Evolutionary conservation across 2,113 vertebrate species (phyloP).

Genomic region (Bucco capensis): DNA sequence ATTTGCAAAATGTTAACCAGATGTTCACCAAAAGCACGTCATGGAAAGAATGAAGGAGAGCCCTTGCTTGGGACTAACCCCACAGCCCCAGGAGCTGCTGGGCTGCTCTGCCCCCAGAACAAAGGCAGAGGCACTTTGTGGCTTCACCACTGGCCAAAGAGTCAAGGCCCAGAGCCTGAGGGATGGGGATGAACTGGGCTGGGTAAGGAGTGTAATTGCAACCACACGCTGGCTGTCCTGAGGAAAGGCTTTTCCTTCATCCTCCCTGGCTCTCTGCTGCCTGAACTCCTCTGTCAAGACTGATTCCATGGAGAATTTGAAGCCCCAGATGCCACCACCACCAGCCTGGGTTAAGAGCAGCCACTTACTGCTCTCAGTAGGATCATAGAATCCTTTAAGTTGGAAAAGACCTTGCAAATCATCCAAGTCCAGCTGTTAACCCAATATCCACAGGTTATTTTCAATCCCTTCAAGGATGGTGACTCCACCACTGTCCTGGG

Average conservation of each 20-base stretch:
- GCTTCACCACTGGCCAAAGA: background rate
- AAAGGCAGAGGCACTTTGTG: background rate
- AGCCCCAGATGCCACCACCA: background rate
- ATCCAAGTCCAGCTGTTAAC: no score
- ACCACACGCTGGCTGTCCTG: background rate
- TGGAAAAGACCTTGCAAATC: no score
- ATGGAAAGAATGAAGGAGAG: background rate
- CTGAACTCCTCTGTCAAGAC: accelerated
- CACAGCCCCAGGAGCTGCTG: background rate
- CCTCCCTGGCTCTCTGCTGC: background rate
- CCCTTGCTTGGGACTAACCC: background rate
- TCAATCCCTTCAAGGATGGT: no score
- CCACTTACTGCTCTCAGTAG: background rate
- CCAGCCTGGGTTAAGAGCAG: background rate
- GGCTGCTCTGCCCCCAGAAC: background rate
- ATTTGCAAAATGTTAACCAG: slow-evolving; percentile 36
- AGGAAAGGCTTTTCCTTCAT: background rate
- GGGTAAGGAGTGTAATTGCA: background rate
- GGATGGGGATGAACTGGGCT: accelerated
- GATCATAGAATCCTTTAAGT: no score
- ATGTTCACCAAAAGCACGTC: background rate
- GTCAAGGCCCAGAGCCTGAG: accelerated
- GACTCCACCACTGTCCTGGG: no score
- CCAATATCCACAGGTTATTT: no score
- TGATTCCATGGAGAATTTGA: accelerated